phyloP scores from a whole-genome alignment of 2,888 invertebrate genomes.

The Artemia sinica region DNA sequence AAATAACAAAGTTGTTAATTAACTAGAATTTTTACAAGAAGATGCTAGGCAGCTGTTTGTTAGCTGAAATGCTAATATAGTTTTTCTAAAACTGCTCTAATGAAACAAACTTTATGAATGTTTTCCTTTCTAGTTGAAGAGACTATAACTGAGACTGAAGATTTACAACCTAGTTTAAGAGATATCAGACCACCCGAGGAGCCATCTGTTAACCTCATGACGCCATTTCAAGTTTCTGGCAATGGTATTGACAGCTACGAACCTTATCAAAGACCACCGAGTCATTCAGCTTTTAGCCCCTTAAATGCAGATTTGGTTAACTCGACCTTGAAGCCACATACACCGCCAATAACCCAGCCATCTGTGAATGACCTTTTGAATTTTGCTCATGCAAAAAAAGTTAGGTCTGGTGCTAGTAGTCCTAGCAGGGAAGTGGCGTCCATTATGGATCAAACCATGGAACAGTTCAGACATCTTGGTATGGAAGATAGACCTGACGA shows the following conservation, averaged over 20 bases:
- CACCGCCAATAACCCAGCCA: not conserved
- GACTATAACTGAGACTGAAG: not conserved
- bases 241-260: constrained; percentile 1
- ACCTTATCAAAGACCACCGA: not conserved
- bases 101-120: no score
- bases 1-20: no score
- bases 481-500: not conserved
- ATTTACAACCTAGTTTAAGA: not conserved
- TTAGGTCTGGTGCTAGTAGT: constrained; percentile 14
- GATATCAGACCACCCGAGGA: constrained; percentile 1
- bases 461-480: not conserved
- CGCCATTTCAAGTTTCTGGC: not conserved
- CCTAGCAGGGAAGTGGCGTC: not conserved
- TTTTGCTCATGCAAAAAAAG: not conserved
- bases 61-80: no score
- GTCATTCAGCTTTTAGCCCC: constrained; percentile 9
- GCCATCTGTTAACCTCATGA: not conserved
- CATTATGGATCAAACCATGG: constrained; percentile 2
- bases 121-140: constrained; percentile 6
- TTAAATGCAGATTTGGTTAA: constrained; percentile 2
- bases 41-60: no score
- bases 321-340: not conserved
- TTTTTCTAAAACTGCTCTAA: no score
- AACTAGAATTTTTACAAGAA: no score
- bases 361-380: constrained; percentile 4